Conservation (phyloP, 1,140 invertebrate species). For the Babylonia areolata region DNA sequence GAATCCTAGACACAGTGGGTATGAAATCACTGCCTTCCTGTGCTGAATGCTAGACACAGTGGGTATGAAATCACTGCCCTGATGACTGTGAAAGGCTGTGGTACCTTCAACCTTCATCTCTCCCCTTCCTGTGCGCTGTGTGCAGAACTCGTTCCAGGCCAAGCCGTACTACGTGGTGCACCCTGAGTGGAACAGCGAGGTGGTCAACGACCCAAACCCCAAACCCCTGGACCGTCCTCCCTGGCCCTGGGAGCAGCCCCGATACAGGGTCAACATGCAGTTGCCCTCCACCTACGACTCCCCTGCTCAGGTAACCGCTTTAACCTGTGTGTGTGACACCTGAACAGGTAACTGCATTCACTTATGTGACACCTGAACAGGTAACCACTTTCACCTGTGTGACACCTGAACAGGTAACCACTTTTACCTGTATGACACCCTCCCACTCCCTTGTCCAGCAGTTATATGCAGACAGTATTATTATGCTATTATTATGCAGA, state of each 20-base stretch:
- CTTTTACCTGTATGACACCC: no score
- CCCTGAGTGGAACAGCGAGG: conserved; percentile 61
- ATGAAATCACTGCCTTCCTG: neutral
- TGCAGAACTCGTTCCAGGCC: conserved; percentile 55
- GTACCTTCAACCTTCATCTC: no score
- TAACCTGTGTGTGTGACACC: no score
- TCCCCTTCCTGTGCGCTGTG: neutral
- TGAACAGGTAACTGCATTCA: neutral
- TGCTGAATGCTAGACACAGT: neutral
- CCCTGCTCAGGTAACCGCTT: conserved; percentile 13
- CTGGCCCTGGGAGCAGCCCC: conserved; percentile 65
- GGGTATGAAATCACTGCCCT: no score
- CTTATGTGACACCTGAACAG: neutral
- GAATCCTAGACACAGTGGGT: no score
- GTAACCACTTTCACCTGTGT: neutral
- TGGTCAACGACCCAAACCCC: conserved; percentile 44
- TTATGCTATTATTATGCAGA: no score
- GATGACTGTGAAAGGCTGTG: neutral
- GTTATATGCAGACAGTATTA: no score
- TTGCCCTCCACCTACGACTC: conserved; percentile 23
- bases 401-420: neutral
- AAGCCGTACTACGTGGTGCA: conserved; percentile 58
- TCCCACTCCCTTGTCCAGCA: no score
- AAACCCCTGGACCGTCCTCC: conserved; percentile 55
- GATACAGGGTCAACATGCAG: conserved; percentile 58